Conservation (phyloP, 1,140 invertebrate species). For the Conus ventricosus region DNA sequence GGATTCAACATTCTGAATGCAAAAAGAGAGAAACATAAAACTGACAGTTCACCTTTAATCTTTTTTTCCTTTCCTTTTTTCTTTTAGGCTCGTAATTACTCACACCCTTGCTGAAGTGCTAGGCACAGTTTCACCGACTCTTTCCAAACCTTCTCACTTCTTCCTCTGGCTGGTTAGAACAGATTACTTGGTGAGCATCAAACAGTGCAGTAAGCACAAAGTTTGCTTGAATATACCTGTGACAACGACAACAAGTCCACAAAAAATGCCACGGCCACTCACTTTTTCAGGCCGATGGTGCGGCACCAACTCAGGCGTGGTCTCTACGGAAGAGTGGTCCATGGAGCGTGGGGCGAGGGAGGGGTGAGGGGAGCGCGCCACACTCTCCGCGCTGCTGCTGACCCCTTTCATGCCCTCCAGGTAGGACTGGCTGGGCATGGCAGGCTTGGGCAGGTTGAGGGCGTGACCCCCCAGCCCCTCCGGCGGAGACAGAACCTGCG, state of each 20-base stretch:
- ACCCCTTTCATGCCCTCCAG: constrained; percentile 42
- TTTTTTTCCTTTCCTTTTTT: no score
- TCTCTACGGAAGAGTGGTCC: background rate
- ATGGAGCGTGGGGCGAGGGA: constrained; percentile 14
- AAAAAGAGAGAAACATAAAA: no score
- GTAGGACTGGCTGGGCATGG: constrained; percentile 55
- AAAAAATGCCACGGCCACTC: background rate
- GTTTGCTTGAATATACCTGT: no score
- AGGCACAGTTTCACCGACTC: no score
- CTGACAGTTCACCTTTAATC: no score
- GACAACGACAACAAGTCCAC: background rate
- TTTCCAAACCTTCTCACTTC: no score
- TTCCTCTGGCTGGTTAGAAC: no score
- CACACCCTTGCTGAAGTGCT: no score
- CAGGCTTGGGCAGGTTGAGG: constrained; percentile 49
- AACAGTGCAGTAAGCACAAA: no score
- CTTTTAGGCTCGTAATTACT: no score
- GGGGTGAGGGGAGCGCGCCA: background rate
- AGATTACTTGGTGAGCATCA: no score
- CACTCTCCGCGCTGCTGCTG: background rate
- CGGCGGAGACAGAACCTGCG: background rate
- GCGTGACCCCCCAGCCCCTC: background rate
- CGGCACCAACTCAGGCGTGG: background rate
- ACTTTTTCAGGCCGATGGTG: constrained; percentile 13
- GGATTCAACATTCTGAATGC: no score